Evolutionary conservation across 2,113 vertebrate genomes (phyloP).

Genomic region (Centrocercus urophasianus): DNA sequence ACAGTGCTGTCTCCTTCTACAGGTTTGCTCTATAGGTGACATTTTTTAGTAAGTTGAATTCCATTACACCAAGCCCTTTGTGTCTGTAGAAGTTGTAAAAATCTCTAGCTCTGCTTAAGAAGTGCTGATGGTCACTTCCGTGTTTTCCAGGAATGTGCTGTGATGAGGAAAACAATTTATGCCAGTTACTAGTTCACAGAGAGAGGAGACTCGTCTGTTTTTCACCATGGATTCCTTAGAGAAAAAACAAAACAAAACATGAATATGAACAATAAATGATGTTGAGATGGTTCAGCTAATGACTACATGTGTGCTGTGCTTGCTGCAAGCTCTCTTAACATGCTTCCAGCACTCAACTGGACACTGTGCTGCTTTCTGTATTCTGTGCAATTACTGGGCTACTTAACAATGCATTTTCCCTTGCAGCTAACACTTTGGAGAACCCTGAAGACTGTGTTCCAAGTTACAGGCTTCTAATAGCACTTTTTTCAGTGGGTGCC

Average conservation of each 20-base stretch:
- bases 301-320: background rate
- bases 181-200: background rate
- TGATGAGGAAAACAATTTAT: background rate
- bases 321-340: background rate
- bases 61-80: background rate
- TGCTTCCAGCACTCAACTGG: background rate
- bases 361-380: accelerated
- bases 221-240: background rate
- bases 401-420: background rate
- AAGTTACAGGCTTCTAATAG: background rate
- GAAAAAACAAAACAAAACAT: background rate
- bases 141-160: background rate
- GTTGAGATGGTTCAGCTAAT: background rate
- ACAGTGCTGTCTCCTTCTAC: background rate
- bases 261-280: background rate
- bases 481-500: background rate
- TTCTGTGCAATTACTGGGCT: background rate
- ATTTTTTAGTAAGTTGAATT: background rate
- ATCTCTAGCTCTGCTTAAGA: background rate
- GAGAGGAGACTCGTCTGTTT: background rate
- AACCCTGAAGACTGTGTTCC: background rate
- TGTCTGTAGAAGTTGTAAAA: conserved; percentile 14
- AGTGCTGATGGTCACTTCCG: background rate
- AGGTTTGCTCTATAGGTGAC: background rate
- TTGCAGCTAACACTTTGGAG: background rate